A percentile compares a stretch with the other conserved stretches of the same genome.
phyloP scores from a whole-genome alignment of 2,888 invertebrate genomes.

The Notocelia uddmanniana region DNA sequence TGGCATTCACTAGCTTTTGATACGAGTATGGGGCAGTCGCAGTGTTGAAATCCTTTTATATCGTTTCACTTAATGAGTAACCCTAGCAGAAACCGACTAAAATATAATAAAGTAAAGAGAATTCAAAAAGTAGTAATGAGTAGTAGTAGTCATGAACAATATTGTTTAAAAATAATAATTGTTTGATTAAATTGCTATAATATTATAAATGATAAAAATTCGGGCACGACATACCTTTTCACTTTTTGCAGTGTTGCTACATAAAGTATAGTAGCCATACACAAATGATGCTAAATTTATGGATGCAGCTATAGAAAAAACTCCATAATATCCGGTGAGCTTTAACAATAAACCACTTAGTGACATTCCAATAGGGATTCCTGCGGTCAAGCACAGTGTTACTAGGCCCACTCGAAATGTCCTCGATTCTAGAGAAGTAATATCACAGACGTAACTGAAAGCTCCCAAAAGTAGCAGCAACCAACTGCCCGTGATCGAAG shows the following conservation, averaged over 20 bases:
- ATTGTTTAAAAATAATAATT: too few species aligned
- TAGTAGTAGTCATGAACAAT: too few species aligned
- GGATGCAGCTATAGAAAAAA: conserved; percentile 66
- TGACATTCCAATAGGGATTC: conserved; percentile 84
- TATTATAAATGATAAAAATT: background rate
- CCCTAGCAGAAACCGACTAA: too few species aligned
- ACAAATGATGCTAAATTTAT: conserved; percentile 74
- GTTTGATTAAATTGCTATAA: too few species aligned
- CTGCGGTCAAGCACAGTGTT: conserved; percentile 85
- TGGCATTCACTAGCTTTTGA: too few species aligned
- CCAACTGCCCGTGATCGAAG: conserved; percentile 84
- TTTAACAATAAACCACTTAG: conserved; percentile 83
- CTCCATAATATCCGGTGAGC: conserved; percentile 75
- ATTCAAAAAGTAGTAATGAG: too few species aligned
- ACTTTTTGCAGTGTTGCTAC: conserved; percentile 59
- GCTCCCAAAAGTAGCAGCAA: conserved; percentile 84
- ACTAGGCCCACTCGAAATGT: conserved; percentile 87
- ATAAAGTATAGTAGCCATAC: conserved; percentile 69
- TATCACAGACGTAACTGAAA: conserved; percentile 87
- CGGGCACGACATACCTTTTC: background rate
- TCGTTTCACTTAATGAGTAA: too few species aligned
- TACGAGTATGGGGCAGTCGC: too few species aligned
- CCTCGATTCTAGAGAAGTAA: conserved; percentile 82
- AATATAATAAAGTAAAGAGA: too few species aligned
- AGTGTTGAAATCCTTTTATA: too few species aligned